phyloP scores from a whole-genome alignment of 2,113 vertebrate genomes.

The Ammodytes marinus region DNA sequence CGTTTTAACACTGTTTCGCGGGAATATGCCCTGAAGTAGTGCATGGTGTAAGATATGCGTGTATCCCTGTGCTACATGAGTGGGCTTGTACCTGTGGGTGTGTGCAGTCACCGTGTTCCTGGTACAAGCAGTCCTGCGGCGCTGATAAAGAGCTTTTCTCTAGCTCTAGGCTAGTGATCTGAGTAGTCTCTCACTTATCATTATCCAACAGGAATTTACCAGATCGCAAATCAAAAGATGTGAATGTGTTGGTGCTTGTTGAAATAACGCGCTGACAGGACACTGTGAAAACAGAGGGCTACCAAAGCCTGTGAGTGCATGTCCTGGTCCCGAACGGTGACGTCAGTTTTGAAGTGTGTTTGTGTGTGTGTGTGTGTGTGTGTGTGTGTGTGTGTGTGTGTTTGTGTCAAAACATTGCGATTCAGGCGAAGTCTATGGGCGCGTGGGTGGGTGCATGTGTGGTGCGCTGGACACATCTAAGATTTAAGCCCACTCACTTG shows the following conservation, averaged over 20 bases:
- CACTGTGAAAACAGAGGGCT: conserved; percentile 43
- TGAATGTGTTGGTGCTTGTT: conserved; percentile 60
- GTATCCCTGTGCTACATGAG: conserved; percentile 62
- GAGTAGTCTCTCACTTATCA: conserved; percentile 51
- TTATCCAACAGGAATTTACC: conserved; percentile 63
- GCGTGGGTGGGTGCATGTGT: conserved; percentile 44
- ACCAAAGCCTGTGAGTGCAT: conserved; percentile 56
- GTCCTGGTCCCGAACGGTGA: conserved; percentile 45
- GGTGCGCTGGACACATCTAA: conserved; percentile 42
- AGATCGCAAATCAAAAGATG: conserved; percentile 66
- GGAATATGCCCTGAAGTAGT: not conserved
- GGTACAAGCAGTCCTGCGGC: conserved; percentile 38
- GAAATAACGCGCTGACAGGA: conserved; percentile 52
- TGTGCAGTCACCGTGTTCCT: conserved; percentile 42
- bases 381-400: conserved; percentile 50
- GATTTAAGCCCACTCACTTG: conserved; percentile 30
- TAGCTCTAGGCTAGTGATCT: conserved; percentile 70
- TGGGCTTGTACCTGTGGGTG: conserved; percentile 73
- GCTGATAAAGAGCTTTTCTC: conserved; percentile 66
- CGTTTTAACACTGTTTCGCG: not conserved
- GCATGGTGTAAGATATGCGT: not conserved
- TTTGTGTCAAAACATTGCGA: conserved; percentile 3
- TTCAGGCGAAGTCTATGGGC: not conserved
- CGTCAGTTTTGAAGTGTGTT: conserved; percentile 35
- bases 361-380: conserved; percentile 12